Evolutionary conservation across 2,888 invertebrate species (phyloP).

Genomic region (Suillia variegata): DNA sequence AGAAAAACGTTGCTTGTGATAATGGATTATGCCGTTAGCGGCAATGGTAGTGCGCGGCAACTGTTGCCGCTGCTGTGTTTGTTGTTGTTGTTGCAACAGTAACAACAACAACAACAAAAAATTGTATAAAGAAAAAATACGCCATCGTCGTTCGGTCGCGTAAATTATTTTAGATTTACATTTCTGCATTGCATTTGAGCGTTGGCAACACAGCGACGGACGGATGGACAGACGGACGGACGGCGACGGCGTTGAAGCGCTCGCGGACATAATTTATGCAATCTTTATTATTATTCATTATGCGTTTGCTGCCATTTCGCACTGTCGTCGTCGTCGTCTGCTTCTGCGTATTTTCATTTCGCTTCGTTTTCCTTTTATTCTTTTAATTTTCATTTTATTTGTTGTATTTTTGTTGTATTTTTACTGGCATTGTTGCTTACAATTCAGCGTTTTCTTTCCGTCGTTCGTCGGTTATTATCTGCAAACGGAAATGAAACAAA

Average conservation of each 20-base stretch:
- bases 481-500: conserved; percentile 40
- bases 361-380: conserved; percentile 32
- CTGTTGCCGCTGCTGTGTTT: not conserved
- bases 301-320: conserved; percentile 26
- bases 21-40: conserved; percentile 51
- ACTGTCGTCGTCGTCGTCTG: not conserved
- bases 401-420: conserved; percentile 34
- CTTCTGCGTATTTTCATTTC: not conserved
- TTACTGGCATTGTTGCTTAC: too few species aligned
- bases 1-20: too few species aligned
- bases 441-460: conserved; percentile 11
- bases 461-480: too few species aligned
- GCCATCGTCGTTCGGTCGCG: conserved; percentile 37
- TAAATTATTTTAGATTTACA: conserved; percentile 57
- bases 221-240: too few species aligned
- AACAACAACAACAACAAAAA: too few species aligned
- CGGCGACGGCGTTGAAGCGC: too few species aligned
- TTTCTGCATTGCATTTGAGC: conserved; percentile 53
- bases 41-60: conserved; percentile 35
- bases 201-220: too few species aligned
- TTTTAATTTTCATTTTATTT: too few species aligned
- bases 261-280: conserved; percentile 47
- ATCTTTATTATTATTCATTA: conserved; percentile 52
- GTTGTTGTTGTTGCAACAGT: not conserved
- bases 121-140: too few species aligned